Evolutionary conservation across 2,113 vertebrate genomes (phyloP), one percentile per base, ranked within the genome.

Genomic region (Cephalophus harveyi): DNA sequence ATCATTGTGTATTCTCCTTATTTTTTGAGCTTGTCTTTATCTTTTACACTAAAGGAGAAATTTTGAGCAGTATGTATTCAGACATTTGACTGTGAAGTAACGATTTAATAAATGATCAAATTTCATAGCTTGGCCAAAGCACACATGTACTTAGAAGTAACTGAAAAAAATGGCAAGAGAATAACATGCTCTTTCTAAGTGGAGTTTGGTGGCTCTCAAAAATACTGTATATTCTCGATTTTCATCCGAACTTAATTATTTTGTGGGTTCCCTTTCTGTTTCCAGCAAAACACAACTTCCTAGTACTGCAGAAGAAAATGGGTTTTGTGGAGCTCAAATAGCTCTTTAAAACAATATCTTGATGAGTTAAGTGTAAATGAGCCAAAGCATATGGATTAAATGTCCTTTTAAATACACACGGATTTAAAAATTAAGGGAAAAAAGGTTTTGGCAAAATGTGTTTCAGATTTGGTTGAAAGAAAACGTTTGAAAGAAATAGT

Each of bases 291-390:
- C 84, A 95, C 97, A 97, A 96, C 98, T 98, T 98, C 97, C 97
- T 97, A 97, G 94, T 97, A 82, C 87, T 98, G 67, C 23, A 50
- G 98, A 97, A 98, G 98, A 97, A 97, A n/a, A 97, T 89, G 89
- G 95, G 83, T 94, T 98, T 97, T 1, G 81, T 97, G 74, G 95
- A 96, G 95, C 97, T 98, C 98, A 98, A 97, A 98, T 98, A 97
- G 96, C 98, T 97, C 98, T 98, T 98, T 96, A 98, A 98, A 98
- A 98, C 97, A 98, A 94, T 98, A 98, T 98, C 98, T 98, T 98
- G 98, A 98, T 98, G 98, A 98, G 95, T 98, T 98, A 97, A 98
- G 98, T 98, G 98, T 98, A 98, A 98, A 98, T 98, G 98, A 98
- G 97, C 98, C 97, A 98, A 98, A 98, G 97, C 98, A 98, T 98